Evolutionary conservation across 92 coral and sea anemone species (phyloP).

Genomic region (Epizoanthus scotinus): DNA sequence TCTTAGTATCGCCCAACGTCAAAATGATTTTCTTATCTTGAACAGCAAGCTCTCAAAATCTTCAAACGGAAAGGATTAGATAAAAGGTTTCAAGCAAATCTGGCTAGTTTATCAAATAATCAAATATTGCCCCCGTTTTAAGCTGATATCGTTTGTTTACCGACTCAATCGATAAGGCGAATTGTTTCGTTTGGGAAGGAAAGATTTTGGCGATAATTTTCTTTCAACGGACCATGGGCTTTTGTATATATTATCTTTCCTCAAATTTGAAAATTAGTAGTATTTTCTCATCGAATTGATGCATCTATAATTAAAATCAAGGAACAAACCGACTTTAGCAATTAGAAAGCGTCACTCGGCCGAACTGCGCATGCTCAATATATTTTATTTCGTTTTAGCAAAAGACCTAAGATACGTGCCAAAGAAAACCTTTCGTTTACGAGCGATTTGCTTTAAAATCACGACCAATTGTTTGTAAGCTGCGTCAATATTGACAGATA

Average conservation of each 20-base stretch:
- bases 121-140: constrained; percentile 36
- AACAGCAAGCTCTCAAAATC: constrained; percentile 3
- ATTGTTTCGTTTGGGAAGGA: constrained; percentile 23
- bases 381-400: neutral
- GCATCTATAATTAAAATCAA: constrained; percentile 20
- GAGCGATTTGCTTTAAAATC: constrained; percentile 6
- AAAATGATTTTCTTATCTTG: constrained; percentile 20
- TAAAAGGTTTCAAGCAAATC: constrained; percentile 15
- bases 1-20: constrained; percentile 1
- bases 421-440: neutral
- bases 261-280: constrained; percentile 14
- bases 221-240: constrained; percentile 11
- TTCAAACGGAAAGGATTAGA: constrained; percentile 30
- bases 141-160: constrained; percentile 36
- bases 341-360: constrained; percentile 29
- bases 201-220: constrained; percentile 29
- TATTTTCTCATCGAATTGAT: constrained; percentile 14
- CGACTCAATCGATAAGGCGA: constrained; percentile 30
- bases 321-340: constrained; percentile 11
- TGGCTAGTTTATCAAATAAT: constrained; percentile 42
- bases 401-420: neutral
- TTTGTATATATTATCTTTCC: constrained; percentile 36
- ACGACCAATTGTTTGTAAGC: neutral
- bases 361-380: constrained; percentile 30
- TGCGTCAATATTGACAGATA: constrained; percentile 34